Evolutionary conservation across 2,888 invertebrate species (phyloP), one percentile per base, ranked within the genome.

Genomic region (Piscicola geometra): DNA sequence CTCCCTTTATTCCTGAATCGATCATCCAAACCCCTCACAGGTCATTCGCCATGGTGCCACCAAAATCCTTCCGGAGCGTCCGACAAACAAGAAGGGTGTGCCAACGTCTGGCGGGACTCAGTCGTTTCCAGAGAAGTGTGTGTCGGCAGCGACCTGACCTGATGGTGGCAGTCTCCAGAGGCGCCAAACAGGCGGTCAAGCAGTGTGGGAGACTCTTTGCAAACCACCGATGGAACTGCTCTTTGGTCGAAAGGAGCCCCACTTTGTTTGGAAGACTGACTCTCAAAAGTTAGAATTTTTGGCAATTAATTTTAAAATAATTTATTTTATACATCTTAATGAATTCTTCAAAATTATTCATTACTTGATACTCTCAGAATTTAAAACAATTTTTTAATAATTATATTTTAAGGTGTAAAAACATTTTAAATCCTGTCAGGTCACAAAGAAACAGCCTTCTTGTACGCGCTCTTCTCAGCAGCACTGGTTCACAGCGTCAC

Each of bases 401-500:
- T 68, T 5, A 32, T 68, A 12, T 18, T 68, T 25, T n/a, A 33
- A 30, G 5, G n/a, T n/a, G n/a, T n/a, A n/a, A n/a, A n/a, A n/a
- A n/a, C n/a, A n/a, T n/a, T n/a, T n/a, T n/a, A n/a, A n/a, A n/a
- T 9, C 30, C 21, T 47, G 9, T 18, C 75, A 75, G 88, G 87
- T 25, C 88, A 87, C 77, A 82, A 87, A 75, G 89, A 89, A 81
- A 87, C 88, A 5, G 88, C 88, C 0, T 89, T 88, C 81, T 87
- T 88, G 0, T 87, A 89, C 81, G 87, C 88, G 41, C 85, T 89
- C 56, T 86, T 88, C 1, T 87, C 88, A 0, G 88, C 88, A 2
- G 88, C 88, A 1, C 94, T 95, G 3, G 92, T 93, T 0, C 90
- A 96, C 83, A 89, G 94, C n/a, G 90, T 97, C 76, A 92, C 95